Evolutionary conservation across 2,113 vertebrate genomes (phyloP).

Genomic region (Polypterus bichir): DNA sequence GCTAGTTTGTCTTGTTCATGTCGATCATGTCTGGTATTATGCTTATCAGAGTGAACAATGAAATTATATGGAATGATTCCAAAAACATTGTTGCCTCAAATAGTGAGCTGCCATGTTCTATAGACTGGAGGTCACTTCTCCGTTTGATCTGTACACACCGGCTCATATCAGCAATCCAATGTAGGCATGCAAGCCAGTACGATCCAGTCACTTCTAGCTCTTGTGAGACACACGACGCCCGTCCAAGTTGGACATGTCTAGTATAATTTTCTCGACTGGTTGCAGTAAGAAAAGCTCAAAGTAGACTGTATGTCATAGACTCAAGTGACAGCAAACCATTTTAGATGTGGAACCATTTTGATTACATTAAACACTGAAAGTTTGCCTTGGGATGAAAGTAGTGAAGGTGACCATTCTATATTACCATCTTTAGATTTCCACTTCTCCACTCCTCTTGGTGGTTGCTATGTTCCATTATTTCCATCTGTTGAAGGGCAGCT

Average conservation of each 20-base stretch:
- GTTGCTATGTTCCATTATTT: too few species aligned
- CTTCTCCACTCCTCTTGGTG: too few species aligned
- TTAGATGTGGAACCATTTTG: too few species aligned
- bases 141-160: neutral
- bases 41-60: neutral
- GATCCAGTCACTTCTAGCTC: neutral
- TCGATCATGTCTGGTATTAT: neutral
- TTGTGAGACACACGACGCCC: neutral
- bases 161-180: neutral
- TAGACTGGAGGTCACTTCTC: neutral
- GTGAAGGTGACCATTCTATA: too few species aligned
- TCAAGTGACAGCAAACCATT: neutral
- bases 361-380: too few species aligned
- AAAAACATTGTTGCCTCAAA: neutral
- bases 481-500: too few species aligned
- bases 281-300: neutral
- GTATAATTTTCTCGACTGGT: neutral
- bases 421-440: too few species aligned
- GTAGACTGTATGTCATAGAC: neutral
- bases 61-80: neutral
- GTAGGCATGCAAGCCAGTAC: neutral
- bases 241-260: neutral
- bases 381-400: too few species aligned
- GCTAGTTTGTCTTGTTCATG: too few species aligned
- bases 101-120: neutral